Evolutionary conservation across 2,797 vertebrate genomes (phyloP).

Genomic region (Acrocephalus scirpaceus): DNA sequence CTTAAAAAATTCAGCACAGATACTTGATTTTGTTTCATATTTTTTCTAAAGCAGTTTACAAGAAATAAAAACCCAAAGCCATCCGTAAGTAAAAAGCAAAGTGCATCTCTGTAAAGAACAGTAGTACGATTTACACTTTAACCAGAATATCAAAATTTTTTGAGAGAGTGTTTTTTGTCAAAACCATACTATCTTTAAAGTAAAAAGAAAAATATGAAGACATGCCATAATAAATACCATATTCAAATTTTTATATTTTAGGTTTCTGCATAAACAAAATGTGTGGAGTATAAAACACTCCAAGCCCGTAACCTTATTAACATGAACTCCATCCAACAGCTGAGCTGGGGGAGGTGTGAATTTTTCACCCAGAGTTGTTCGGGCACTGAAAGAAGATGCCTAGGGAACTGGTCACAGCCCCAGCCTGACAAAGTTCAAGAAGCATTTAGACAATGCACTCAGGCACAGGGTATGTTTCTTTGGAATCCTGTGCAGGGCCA

Average conservation of each 20-base stretch:
- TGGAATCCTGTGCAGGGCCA: not conserved
- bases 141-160: not conserved
- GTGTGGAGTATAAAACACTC: not conserved
- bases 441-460: rapidly evolving
- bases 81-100: not conserved
- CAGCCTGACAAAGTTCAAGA: not conserved
- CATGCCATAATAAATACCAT: not conserved
- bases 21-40: not conserved
- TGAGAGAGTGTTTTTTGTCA: not conserved
- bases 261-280: not conserved
- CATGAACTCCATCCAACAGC: not conserved
- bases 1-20: not conserved
- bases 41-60: not conserved
- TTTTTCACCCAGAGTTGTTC: rapidly evolving
- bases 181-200: not conserved
- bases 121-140: not conserved
- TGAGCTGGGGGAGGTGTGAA: too few species aligned
- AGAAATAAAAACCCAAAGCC: not conserved
- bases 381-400: not conserved
- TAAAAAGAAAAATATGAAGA: not conserved
- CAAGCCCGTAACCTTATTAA: not conserved
- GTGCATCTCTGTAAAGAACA: not conserved
- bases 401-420: not conserved
- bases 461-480: too few species aligned
- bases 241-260: not conserved